Evolutionary conservation across 2,888 invertebrate species (phyloP).

Genomic region (Agrypnus murinus): DNA sequence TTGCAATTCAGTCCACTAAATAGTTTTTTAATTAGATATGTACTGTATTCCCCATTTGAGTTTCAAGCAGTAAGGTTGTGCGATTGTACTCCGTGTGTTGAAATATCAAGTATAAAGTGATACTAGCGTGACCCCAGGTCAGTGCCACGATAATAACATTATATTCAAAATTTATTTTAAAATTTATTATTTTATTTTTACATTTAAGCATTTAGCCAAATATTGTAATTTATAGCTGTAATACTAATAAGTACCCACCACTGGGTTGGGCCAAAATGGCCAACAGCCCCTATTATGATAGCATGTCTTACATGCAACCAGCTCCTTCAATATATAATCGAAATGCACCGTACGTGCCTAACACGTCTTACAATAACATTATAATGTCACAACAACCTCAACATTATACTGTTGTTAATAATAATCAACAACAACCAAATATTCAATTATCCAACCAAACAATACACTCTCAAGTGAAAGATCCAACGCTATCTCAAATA

Average conservation of each 20-base stretch:
- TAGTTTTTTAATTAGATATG: too few relatives aligned
- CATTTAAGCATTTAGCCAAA: background rate
- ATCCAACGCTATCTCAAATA: slow-evolving; percentile 15
- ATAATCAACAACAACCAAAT: slow-evolving; percentile 23
- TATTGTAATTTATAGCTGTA: background rate
- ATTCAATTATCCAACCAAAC: slow-evolving; percentile 9
- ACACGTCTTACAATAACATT: background rate
- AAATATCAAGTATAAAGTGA: slow-evolving; percentile 12
- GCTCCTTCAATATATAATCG: slow-evolving; percentile 19
- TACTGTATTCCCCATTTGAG: too few relatives aligned
- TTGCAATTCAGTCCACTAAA: too few relatives aligned
- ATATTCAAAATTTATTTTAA: background rate
- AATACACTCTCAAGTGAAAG: slow-evolving; percentile 20
- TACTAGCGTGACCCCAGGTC: too few relatives aligned
- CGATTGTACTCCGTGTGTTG: slow-evolving; percentile 6
- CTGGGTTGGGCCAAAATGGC: slow-evolving; percentile 19
- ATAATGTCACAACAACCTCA: slow-evolving; percentile 15
- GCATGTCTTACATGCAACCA: slow-evolving; percentile 17
- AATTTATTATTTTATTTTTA: too few relatives aligned
- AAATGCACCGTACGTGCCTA: too few relatives aligned
- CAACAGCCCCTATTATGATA: slow-evolving; percentile 25
- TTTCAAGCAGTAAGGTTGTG: too few relatives aligned
- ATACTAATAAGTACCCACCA: slow-evolving; percentile 18
- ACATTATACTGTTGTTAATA: slow-evolving; percentile 13
- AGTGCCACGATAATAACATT: slow-evolving; percentile 5